phyloP scores from a whole-genome alignment of 2,888 invertebrate genomes.

The Lamproptera curius region DNA sequence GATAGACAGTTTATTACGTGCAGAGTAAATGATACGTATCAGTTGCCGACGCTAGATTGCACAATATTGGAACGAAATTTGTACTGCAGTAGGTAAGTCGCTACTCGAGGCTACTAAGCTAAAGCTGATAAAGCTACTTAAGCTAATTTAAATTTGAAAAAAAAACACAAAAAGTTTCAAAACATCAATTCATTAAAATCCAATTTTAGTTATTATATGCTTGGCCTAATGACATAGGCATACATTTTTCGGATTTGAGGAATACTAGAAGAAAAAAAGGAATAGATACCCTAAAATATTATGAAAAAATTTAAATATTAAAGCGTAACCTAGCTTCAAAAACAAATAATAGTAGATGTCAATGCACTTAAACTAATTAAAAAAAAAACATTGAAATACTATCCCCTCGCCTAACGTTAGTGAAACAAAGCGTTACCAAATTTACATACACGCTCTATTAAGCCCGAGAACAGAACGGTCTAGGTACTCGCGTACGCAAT shows the following conservation, averaged over 20 bases:
- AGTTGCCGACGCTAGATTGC: no score
- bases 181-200: no score
- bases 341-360: not conserved
- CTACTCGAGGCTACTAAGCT: no score
- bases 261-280: not conserved
- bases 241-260: not conserved
- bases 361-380: not conserved
- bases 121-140: no score
- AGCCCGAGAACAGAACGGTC: conserved; percentile 9
- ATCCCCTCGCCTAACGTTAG: not conserved
- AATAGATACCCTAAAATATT: not conserved
- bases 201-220: no score
- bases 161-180: no score
- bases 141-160: no score
- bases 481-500: conserved; percentile 1
- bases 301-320: not conserved
- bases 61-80: no score
- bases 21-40: no score
- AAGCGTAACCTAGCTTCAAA: not conserved
- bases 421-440: not conserved
- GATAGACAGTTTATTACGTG: no score
- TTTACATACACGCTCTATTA: not conserved
- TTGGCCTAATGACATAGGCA: no score
- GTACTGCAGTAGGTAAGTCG: no score
- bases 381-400: not conserved